Evolutionary conservation across 2,113 vertebrate genomes (phyloP), one percentile per base, ranked within the genome.

Genomic region (Turnix velox): DNA sequence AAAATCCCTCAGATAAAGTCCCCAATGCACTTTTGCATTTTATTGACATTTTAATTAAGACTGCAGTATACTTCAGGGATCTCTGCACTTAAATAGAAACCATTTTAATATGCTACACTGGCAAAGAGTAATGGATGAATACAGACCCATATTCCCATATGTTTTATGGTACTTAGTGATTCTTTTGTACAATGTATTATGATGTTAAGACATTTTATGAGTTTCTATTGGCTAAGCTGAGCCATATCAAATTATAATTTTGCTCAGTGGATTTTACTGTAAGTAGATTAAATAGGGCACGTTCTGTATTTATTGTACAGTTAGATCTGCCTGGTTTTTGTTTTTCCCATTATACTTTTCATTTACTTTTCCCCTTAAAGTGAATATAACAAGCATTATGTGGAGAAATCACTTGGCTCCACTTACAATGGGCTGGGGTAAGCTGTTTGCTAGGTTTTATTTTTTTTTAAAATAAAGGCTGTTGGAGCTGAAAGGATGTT

Each of bases 21-120:
- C 97, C 96, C 91, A 62, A 75, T 94, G 97, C 78, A 96, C 95
- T 95, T 98, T 95, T 87, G 96, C 95, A 96, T 96, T 97, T 97
- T 97, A 97, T 92, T 97, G 97, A 98, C 97, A 96, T 97, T 98
- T 97, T 98, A 97, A 97, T 98, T 98, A 97, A 97, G 97, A 94
- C 96, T 77, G 88, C 93, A 95, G 92, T 96, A 96, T 96, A 96
- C 97, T 97, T 97, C 61, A 75, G 97, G 97, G 97, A 97, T 93
- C 91, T 95, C 95, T 91, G 94, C 96, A 97, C 96, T 98, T 97
- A 97, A 97, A 97, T 94, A 94, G 97, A 97, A 97, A 98, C 97
- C 97, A 96, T 97, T 98, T 98, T 97, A 98, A 97, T 97, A 98
- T 96, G 97, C 96, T 96, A 94, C 96, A 95, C 94, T 94, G 73